These are phyloP conservation scores for Helicoverpa armigera DNA, from an alignment of 1,140 invertebrate genomes.

Conservation along the genomic window DNA sequence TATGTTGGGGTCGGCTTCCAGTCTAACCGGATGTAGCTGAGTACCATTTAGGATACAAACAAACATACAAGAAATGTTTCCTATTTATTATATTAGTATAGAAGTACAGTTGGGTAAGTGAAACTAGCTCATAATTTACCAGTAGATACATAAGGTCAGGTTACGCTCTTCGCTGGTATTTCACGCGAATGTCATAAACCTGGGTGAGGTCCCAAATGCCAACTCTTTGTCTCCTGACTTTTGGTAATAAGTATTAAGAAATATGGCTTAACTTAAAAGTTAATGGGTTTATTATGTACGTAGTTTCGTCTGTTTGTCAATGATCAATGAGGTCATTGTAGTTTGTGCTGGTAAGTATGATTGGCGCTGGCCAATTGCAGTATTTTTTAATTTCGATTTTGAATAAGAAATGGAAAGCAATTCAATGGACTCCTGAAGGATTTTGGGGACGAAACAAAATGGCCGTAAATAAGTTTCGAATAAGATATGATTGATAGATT, in stretches of 20 bases:
- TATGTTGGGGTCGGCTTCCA: too few species aligned
- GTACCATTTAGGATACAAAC: too few species aligned
- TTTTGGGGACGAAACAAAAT: too few species aligned
- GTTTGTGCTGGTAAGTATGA: too few species aligned
- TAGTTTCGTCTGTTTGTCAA: not conserved
- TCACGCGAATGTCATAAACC: slow-evolving; percentile 44
- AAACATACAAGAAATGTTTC: too few species aligned
- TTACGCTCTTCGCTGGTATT: slow-evolving; percentile 29
- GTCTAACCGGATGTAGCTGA: too few species aligned
- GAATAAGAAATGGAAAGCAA: too few species aligned
- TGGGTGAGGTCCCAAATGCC: slow-evolving; percentile 35
- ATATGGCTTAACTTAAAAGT: not conserved
- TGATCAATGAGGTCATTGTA: too few species aligned
- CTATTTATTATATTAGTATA: too few species aligned
- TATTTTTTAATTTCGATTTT: too few species aligned
- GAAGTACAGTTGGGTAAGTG: not conserved
- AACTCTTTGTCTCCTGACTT: slow-evolving; percentile 42
- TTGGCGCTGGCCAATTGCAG: too few species aligned
- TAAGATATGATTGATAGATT: not conserved
- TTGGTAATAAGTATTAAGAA: slow-evolving; percentile 21
- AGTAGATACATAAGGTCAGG: slow-evolving; percentile 11
- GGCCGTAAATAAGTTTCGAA: not conserved
- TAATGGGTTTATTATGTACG: slow-evolving; percentile 9
- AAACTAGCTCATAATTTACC: slow-evolving; percentile 27
- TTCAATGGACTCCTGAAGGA: too few species aligned